Conservation (phyloP, 1,140 invertebrate genomes). For the Trachymyrmex cornetzi region DNA sequence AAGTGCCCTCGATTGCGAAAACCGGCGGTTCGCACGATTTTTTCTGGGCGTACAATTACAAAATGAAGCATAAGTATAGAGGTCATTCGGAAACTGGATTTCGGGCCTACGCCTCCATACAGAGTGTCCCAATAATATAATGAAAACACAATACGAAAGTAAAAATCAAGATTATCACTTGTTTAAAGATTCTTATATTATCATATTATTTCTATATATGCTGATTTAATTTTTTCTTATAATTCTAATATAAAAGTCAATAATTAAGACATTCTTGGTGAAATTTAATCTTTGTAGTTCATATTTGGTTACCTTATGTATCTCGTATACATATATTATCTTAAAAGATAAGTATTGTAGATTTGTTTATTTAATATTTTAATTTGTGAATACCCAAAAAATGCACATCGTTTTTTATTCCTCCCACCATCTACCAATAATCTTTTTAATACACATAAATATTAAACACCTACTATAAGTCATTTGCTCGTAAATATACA, state of each 20-base stretch:
- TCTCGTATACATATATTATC: conserved; percentile 20
- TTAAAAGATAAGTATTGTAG: conserved; percentile 7
- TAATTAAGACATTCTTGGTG: background rate
- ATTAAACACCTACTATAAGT: background rate
- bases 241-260: background rate
- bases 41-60: conserved; percentile 20
- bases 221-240: background rate
- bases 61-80: conserved; percentile 46
- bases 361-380: background rate
- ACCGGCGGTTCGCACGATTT: conserved; percentile 16
- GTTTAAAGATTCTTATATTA: background rate
- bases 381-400: conserved; percentile 5
- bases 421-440: background rate
- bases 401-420: background rate
- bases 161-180: background rate
- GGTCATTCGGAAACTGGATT: conserved; percentile 63
- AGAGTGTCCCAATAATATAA: conserved; percentile 12
- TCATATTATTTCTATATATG: background rate
- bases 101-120: conserved; percentile 42
- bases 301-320: background rate
- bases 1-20: conserved; percentile 34
- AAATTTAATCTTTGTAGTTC: background rate
- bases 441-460: conserved; percentile 37
- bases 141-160: background rate
- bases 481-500: background rate